These are phyloP conservation scores for Noctilio leporinus DNA, from an alignment of 2,113 vertebrate species.

Conservation along the genomic window DNA sequence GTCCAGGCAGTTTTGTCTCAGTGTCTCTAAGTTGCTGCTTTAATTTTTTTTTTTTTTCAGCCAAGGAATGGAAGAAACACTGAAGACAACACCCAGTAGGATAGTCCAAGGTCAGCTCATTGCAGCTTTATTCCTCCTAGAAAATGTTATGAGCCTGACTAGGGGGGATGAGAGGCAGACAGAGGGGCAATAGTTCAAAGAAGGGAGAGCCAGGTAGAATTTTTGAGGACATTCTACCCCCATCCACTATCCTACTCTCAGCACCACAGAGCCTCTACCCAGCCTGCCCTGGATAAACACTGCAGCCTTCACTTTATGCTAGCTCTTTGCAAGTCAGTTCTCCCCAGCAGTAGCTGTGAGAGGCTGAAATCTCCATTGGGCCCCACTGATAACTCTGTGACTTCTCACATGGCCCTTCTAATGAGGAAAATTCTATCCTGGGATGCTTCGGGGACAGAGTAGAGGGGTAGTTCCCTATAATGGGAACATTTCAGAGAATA, in stretches of 20 bases:
- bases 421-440: background rate
- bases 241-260: too few relatives aligned
- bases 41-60: slow-evolving; percentile 63
- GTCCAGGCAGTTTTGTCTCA: background rate
- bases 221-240: too few relatives aligned
- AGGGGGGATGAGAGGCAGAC: background rate
- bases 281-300: background rate
- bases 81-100: slow-evolving; percentile 58
- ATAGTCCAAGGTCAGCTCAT: slow-evolving; percentile 33
- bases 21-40: background rate
- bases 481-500: background rate
- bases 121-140: background rate
- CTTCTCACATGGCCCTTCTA: background rate
- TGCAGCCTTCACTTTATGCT: background rate
- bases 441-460: background rate
- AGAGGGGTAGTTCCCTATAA: background rate
- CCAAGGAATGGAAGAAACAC: slow-evolving; percentile 81
- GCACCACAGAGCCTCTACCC: background rate
- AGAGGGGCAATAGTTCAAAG: background rate
- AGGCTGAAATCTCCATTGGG: background rate
- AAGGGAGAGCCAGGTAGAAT: background rate
- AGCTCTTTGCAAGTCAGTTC: background rate
- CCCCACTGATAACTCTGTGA: too few relatives aligned
- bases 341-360: background rate
- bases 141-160: background rate